A percentile compares a stretch with the other conserved stretches of the same genome.
Conservation (phyloP, 2,888 invertebrate genomes). For the Anoncus sp. region DNA sequence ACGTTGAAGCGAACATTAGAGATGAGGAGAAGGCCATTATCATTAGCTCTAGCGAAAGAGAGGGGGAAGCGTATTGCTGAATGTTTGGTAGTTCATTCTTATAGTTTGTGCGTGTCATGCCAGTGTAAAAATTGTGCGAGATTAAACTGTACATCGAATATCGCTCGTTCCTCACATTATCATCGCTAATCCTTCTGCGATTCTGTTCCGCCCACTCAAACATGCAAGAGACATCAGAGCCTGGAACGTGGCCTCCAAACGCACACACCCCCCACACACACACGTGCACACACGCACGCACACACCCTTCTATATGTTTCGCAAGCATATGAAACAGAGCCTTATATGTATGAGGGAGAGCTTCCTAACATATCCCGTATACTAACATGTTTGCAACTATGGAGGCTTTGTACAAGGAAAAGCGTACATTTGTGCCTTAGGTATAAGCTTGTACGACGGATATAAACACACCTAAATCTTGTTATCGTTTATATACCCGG, state of each 20-base stretch:
- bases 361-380: conserved; percentile 10
- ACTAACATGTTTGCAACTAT: conserved; percentile 18
- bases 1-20: too few species aligned
- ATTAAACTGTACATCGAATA: conserved; percentile 25
- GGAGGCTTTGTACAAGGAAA: conserved; percentile 40
- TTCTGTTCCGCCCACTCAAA: conserved; percentile 42
- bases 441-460: conserved; percentile 45
- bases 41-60: not conserved
- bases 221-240: conserved; percentile 32
- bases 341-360: not conserved
- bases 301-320: not conserved
- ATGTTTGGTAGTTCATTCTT: not conserved
- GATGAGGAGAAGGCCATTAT: too few species aligned
- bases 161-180: conserved; percentile 45
- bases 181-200: conserved; percentile 44
- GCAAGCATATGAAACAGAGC: not conserved
- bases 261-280: not conserved
- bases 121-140: not conserved
- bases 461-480: conserved; percentile 61
- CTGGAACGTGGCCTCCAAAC: conserved; percentile 2
- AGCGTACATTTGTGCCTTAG: conserved; percentile 40
- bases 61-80: not conserved
- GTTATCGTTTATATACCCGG: conserved; percentile 56
- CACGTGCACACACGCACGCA: not conserved
- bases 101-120: too few species aligned